These are phyloP conservation scores for Tipula vernalis DNA, from an alignment of 2,888 invertebrate species.

Conservation along the genomic window DNA sequence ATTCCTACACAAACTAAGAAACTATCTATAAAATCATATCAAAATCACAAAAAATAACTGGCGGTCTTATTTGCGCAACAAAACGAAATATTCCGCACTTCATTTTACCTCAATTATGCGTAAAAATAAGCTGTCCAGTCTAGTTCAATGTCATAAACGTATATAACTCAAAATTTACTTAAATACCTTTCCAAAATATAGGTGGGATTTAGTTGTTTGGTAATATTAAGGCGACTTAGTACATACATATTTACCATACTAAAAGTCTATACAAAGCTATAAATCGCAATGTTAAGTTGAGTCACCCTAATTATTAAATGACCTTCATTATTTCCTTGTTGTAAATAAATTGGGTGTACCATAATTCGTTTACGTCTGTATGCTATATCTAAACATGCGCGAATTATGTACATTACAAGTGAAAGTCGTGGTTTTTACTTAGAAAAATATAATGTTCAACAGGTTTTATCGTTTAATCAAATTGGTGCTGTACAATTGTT, in stretches of 20 bases:
- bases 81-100: too few species aligned
- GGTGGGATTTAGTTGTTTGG: not conserved
- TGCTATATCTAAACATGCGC: not conserved
- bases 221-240: not conserved
- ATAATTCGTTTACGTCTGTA: not conserved
- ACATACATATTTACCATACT: not conserved
- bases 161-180: not conserved
- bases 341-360: not conserved
- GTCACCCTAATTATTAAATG: not conserved
- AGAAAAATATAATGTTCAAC: not conserved
- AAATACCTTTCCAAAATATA: not conserved
- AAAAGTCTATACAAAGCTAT: not conserved
- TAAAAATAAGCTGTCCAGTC: not conserved
- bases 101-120: too few species aligned
- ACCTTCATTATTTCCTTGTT: not conserved
- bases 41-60: too few species aligned
- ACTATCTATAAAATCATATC: too few species aligned
- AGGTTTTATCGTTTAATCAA: not conserved
- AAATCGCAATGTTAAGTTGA: not conserved
- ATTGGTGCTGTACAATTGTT: not conserved
- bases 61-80: too few species aligned
- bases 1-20: too few species aligned
- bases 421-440: not conserved
- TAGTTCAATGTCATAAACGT: not conserved
- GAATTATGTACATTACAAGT: not conserved